A percentile compares a stretch with the other conserved stretches of the same genome.
phyloP scores from a whole-genome alignment of 2,113 vertebrate genomes.

The western clawed frog (Xenopus tropicalis) region DNA sequence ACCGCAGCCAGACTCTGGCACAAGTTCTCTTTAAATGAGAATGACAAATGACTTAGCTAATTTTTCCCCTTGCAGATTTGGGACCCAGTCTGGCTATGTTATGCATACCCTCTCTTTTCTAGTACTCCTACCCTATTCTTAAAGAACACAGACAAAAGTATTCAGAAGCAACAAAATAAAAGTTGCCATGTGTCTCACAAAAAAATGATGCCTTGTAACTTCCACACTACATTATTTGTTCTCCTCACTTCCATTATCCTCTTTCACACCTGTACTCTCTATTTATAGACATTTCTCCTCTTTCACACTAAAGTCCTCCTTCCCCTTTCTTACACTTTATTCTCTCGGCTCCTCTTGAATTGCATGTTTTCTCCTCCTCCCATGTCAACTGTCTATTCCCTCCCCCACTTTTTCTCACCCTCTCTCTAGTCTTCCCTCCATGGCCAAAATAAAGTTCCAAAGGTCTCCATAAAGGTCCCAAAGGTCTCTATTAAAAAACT shows the following conservation, averaged over 20 bases:
- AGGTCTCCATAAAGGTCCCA: neutral
- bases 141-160: too few relatives aligned
- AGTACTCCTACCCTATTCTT: too few relatives aligned
- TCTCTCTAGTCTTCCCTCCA: neutral
- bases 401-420: neutral
- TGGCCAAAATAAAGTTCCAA: too few relatives aligned
- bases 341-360: neutral
- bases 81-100: too few relatives aligned
- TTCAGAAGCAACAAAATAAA: neutral
- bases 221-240: neutral
- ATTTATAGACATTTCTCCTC: conserved; percentile 3
- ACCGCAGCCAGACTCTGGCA: too few relatives aligned
- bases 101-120: too few relatives aligned
- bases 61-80: too few relatives aligned
- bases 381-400: neutral
- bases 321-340: neutral
- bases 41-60: too few relatives aligned
- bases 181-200: neutral
- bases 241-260: conserved; percentile 1
- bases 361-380: neutral
- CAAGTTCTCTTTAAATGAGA: too few relatives aligned
- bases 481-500: neutral
- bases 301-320: neutral
- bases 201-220: neutral
- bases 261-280: neutral